Base-by-base conservation (phyloP, 1,140 invertebrate species). In the Drosophila tristis region DNA sequence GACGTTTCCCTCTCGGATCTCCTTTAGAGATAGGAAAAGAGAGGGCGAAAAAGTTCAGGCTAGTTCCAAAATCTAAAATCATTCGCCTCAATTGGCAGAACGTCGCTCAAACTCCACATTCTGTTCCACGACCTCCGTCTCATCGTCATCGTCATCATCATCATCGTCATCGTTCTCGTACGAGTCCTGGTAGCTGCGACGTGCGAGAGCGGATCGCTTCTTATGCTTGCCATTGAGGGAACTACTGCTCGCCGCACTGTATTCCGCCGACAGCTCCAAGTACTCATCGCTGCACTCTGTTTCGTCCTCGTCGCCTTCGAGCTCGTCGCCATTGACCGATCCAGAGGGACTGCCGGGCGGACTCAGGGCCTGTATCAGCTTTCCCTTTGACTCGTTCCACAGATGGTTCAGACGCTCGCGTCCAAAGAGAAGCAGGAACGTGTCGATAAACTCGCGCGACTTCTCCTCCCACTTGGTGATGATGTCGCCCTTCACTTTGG, bases 391-490 rank as follows among this genome's bases (percentile, higher is more conserved):
- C 92, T 98, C 97, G 90, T 97, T 96, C 96, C 97, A 98, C 86
- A 98, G 97, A 79, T 95, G 96, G 48, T 96, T 96, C 93, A 95
- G 87, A 48, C 97, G 97, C 92, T 98, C 97, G 59, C 96, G 94
- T 25, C 98, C 98, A 93, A 99, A 99, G 58, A 99, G 93, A 35
- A 98, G 93, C 45, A 99, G 93, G 92, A 99, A 99, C 65, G 97
- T 96, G 90, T 97, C 96, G 76, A 99, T 98, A 90, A 99, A 97
- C 90, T 99, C 98, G 72, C 98, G 94, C 6, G 97, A 98, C 92
- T 98, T 98, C 87, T 99, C 98, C 93, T 99, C 98, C 98, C 98
- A 99, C 90, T 98, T 98, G 55, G 96, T 96, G n/a, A 99, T 95
- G 82, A 99, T 96, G 90, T 98, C 97, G 71, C 96, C 96, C 72